Percentiles rank a stretch among this genome's conserved stretches.
Conservation (phyloP, 1,140 invertebrate genomes). For the Aplysia californica region DNA sequence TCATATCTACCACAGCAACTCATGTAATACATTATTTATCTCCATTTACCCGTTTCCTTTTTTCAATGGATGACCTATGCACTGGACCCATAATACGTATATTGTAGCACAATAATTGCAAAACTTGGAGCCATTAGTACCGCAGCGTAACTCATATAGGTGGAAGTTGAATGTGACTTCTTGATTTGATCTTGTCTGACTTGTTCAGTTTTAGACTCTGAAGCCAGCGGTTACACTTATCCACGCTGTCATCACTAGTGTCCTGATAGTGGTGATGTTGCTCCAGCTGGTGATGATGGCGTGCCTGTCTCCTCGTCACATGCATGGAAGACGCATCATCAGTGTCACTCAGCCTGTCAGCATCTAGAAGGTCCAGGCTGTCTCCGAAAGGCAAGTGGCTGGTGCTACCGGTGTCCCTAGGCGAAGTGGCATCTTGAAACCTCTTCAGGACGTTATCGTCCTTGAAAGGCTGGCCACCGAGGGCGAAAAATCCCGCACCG, state of each 20-base stretch:
- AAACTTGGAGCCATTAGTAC: too few relatives aligned
- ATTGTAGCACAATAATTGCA: too few relatives aligned
- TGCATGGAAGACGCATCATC: slow-evolving; percentile 23
- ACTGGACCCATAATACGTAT: too few relatives aligned
- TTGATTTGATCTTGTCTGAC: slow-evolving; percentile 46
- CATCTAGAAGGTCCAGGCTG: slow-evolving; percentile 10
- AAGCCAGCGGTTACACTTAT: slow-evolving; percentile 51
- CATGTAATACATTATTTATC: too few relatives aligned
- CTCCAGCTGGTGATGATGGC: slow-evolving; percentile 18
- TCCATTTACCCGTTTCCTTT: too few relatives aligned
- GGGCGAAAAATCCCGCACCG: not conserved
- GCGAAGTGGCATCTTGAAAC: slow-evolving; percentile 3
- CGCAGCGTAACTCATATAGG: too few relatives aligned
- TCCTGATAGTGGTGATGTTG: slow-evolving; percentile 10
- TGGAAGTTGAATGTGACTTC: slow-evolving; percentile 51
- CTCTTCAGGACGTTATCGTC: slow-evolving; percentile 29
- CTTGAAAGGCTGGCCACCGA: slow-evolving; percentile 16
- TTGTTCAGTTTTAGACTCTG: slow-evolving; percentile 47
- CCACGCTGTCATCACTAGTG: slow-evolving; percentile 36
- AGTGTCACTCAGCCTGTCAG: slow-evolving; percentile 29
- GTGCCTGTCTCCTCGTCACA: slow-evolving; percentile 16
- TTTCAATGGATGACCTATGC: too few relatives aligned
- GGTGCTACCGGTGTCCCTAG: not conserved
- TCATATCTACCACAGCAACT: too few relatives aligned
- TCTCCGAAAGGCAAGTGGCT: not conserved